Percentiles rank a stretch among this genome's conserved stretches.
These are phyloP conservation scores for Anas platyrhynchos DNA, from an alignment of 2,113 vertebrate species.

Conservation along the genomic window DNA sequence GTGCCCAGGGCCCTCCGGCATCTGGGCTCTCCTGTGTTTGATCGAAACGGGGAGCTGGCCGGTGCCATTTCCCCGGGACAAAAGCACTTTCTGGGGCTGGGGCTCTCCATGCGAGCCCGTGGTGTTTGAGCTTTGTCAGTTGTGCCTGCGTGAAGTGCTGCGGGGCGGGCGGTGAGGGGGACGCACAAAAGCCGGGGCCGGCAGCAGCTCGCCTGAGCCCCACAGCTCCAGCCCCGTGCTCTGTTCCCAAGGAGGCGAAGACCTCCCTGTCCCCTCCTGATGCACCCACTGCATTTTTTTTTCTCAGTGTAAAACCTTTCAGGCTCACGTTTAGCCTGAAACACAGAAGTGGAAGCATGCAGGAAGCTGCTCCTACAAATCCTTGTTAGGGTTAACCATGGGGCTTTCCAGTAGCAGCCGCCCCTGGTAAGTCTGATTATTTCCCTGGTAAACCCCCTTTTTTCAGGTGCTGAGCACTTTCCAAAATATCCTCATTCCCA, in stretches of 20 bases:
- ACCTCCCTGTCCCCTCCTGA: background rate
- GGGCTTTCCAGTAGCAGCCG: background rate
- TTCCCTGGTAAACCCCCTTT: background rate
- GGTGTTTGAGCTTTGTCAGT: background rate
- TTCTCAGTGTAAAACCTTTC: background rate
- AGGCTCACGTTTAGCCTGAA: background rate
- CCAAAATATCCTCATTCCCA: background rate
- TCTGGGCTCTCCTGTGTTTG: accelerated
- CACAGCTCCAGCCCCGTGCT: accelerated
- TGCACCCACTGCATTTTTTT: background rate
- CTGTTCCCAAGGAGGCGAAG: accelerated
- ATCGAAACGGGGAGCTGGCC: background rate
- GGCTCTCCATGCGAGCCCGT: accelerated
- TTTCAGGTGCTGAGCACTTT: background rate
- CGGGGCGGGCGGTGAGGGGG: background rate
- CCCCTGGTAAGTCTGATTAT: background rate
- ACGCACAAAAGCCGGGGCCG: background rate
- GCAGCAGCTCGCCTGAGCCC: accelerated
- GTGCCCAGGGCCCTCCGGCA: background rate
- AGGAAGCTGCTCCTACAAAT: background rate
- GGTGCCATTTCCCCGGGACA: accelerated
- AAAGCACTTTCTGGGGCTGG: background rate
- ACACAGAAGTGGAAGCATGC: background rate
- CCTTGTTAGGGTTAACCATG: background rate
- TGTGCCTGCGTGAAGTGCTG: background rate